A percentile compares a stretch with the other conserved stretches of the same genome.
phyloP scores from a whole-genome alignment of 2,888 invertebrate genomes.

The Sepioteuthis lessoniana region DNA sequence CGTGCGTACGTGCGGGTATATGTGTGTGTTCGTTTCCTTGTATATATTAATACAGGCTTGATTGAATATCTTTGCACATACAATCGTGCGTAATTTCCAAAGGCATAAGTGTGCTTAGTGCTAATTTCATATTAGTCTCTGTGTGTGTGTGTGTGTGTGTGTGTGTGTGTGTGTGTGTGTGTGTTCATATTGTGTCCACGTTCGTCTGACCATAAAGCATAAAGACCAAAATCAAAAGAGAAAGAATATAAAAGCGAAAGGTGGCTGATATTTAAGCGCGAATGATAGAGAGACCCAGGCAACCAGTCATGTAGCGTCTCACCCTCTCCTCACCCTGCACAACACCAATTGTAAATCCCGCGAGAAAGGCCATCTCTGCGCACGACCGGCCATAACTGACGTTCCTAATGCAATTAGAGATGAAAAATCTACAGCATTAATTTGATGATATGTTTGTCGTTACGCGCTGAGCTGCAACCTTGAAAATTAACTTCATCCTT shows the following conservation, averaged over 20 bases:
- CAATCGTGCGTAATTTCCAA: too few relatives aligned
- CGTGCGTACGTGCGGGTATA: too few relatives aligned
- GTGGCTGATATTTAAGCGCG: not conserved
- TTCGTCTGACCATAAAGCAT: constrained; percentile 4
- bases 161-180: too few relatives aligned
- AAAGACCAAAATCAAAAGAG: constrained; percentile 33
- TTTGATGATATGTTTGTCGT: constrained; percentile 33
- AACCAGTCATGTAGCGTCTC: not conserved
- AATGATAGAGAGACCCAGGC: not conserved
- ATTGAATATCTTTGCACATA: too few relatives aligned
- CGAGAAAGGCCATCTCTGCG: constrained; percentile 12
- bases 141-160: too few relatives aligned
- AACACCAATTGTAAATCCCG: constrained; percentile 13
- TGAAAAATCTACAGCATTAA: constrained; percentile 33
- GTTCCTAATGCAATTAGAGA: constrained; percentile 33
- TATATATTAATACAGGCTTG: too few relatives aligned
- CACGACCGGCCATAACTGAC: constrained; percentile 9
- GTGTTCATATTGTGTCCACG: too few relatives aligned
- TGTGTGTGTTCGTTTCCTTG: too few relatives aligned
- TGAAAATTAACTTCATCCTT: not conserved
- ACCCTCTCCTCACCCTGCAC: not conserved
- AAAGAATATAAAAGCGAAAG: not conserved
- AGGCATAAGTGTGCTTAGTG: too few relatives aligned
- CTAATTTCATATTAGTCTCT: too few relatives aligned
- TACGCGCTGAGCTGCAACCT: not conserved